These are phyloP conservation scores for Brachystomella parvula DNA, from an alignment of 1,140 invertebrate genomes.

Conservation along the genomic window DNA sequence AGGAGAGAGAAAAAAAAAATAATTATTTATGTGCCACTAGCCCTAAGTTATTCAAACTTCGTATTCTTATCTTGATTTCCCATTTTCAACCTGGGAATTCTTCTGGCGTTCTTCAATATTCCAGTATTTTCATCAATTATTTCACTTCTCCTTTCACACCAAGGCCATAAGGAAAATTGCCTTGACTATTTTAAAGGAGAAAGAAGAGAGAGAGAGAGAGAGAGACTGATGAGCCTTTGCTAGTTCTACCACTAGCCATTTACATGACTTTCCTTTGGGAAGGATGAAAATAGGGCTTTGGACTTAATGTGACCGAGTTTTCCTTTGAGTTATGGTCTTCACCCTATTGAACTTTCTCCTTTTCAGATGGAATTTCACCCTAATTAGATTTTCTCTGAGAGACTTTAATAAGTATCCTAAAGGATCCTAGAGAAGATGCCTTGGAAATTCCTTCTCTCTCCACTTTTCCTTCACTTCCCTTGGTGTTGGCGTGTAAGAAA, in stretches of 20 bases:
- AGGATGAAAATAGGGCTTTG: background rate
- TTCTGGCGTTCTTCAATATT: background rate
- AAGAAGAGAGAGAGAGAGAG: too few relatives aligned
- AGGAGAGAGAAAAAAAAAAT: too few relatives aligned
- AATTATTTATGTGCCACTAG: background rate
- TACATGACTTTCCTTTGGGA: background rate
- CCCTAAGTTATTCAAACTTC: background rate
- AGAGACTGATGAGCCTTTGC: too few relatives aligned
- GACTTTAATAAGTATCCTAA: too few relatives aligned
- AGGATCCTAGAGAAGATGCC: too few relatives aligned
- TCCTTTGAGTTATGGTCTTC: background rate
- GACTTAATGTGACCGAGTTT: constrained; percentile 3
- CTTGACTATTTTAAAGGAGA: background rate
- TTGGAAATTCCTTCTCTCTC: too few relatives aligned
- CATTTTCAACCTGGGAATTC: background rate
- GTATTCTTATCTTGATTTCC: background rate
- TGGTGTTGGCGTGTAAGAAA: too few relatives aligned
- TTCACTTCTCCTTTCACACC: background rate
- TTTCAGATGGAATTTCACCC: constrained; percentile 3
- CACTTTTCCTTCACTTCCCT: too few relatives aligned
- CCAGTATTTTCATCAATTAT: background rate
- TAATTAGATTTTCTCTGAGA: constrained; percentile 7
- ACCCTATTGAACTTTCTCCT: background rate
- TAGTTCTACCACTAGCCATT: too few relatives aligned
- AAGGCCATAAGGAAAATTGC: background rate